Base-by-base conservation (phyloP, 1,140 invertebrate species). In the Drosophila littoralis region DNA sequence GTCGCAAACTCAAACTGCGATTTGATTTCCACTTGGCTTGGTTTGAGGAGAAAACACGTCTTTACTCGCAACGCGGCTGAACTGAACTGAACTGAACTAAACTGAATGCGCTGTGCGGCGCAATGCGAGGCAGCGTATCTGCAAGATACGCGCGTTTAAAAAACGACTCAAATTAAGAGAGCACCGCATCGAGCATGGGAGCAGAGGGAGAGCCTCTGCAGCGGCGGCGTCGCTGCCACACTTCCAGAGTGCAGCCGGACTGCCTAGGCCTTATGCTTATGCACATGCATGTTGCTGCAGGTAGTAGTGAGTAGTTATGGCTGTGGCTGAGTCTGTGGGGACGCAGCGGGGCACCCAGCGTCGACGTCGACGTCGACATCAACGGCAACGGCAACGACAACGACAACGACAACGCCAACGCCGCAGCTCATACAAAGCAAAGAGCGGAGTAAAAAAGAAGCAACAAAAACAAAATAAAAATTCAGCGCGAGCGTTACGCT, bases 1-100 rank as follows among this genome's bases (percentile, higher is more conserved):
- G 82, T 81, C 50, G 79, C 79, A 76, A 77, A 85, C 83, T 81
- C 78, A 81, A 74, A 73, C 68, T 54, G 38, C 68, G 76, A 77
- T 68, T 75, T 65, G 50, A 64, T 51, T 69, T 68, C 64, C 54
- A 77, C 61, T 67, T 59, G 61, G 58, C 69, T 54, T 61, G 77
- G 71, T 38, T 70, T 80, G 69, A 71, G 81, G 84, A 89, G 80
- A 69, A 81, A 90, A 91, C 91, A 92, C 91, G 91, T 92, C 91
- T 89, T 90, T 91, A 89, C 92, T 92, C 79, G 91, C 91, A 92
- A 89, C 91, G 85, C 79, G 78, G 82, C 84, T 91, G 79, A 86
- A 90, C 78, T 85, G 83, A 84, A 81, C 84, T 91, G 79, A 86
- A 90, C 78, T 85, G 83, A 84, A 81, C 69, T 89, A 58, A 73